These are phyloP conservation scores for Zygothrica quintamaculata DNA, from an alignment of 2,888 invertebrate genomes.

Conservation along the genomic window DNA sequence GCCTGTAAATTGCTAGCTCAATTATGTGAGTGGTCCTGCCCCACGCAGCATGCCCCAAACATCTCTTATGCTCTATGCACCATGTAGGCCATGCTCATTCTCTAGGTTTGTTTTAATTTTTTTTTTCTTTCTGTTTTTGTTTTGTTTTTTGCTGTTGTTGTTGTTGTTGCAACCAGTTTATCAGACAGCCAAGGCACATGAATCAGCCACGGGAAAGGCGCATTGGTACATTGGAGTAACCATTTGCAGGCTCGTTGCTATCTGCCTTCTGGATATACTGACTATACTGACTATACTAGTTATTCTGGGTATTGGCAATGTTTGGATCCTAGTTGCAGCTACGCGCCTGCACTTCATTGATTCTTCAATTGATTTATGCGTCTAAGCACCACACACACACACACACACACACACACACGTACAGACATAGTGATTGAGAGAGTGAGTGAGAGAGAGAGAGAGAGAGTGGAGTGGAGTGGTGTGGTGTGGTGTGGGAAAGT, in stretches of 20 bases:
- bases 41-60: constrained; percentile 2
- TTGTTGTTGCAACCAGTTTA: constrained; percentile 51
- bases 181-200: constrained; percentile 51
- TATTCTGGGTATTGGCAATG: constrained; percentile 3
- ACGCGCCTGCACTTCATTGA: constrained; percentile 66
- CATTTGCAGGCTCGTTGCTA: constrained; percentile 41
- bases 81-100: not conserved
- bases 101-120: not conserved
- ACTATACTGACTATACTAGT: no score
- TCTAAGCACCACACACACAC: constrained; percentile 45
- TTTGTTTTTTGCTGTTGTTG: constrained; percentile 27
- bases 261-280: constrained; percentile 2
- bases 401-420: not conserved
- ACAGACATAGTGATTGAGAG: no score
- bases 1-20: constrained; percentile 65
- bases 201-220: constrained; percentile 40
- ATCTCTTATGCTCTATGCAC: not conserved
- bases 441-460: no score
- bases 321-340: constrained; percentile 14
- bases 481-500: constrained; percentile 44
- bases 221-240: constrained; percentile 24
- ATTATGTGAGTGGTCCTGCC: constrained; percentile 53
- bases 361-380: constrained; percentile 68
- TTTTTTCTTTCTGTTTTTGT: not conserved
- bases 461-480: no score